Percentiles rank a stretch among this genome's conserved stretches.
Evolutionary conservation across 2,797 vertebrate species (phyloP).

Genomic region (Pangasius larnaudii): DNA sequence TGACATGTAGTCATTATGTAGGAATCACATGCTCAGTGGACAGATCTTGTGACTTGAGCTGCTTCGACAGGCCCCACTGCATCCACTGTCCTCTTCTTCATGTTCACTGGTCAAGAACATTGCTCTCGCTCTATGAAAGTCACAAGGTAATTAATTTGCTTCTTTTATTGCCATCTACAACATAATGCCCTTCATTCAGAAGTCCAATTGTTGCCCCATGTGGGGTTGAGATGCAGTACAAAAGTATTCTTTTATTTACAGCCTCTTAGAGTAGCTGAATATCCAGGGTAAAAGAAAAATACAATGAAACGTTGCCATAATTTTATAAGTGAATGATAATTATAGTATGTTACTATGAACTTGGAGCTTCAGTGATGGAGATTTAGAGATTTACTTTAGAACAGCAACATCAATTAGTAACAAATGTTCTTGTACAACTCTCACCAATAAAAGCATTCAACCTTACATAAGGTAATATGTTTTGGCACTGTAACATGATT

Average conservation of each 20-base stretch:
- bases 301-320: background rate
- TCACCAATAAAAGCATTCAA: constrained; percentile 58
- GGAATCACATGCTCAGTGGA: constrained; percentile 38
- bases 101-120: constrained; percentile 52
- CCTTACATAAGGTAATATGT: constrained; percentile 50
- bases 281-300: background rate
- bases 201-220: constrained; percentile 4
- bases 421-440: constrained; percentile 51
- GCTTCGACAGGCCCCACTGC: constrained; percentile 41
- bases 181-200: constrained; percentile 42
- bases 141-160: constrained; percentile 45
- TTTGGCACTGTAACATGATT: constrained; percentile 51
- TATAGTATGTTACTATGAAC: background rate
- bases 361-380: background rate
- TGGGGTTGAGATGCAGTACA: background rate
- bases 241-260: constrained; percentile 3
- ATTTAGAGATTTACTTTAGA: constrained; percentile 1
- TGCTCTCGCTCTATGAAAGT: constrained; percentile 47
- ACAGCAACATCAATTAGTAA: background rate
- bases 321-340: constrained; percentile 1
- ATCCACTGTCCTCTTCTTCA: constrained; percentile 49
- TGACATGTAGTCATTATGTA: constrained; percentile 48
- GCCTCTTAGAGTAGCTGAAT: background rate
- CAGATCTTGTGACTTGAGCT: constrained; percentile 54
- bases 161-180: constrained; percentile 43